Percentiles rank a stretch among this genome's conserved stretches.
Conservation (phyloP, 2,113 vertebrate species). For the Pampusana beccarii region DNA sequence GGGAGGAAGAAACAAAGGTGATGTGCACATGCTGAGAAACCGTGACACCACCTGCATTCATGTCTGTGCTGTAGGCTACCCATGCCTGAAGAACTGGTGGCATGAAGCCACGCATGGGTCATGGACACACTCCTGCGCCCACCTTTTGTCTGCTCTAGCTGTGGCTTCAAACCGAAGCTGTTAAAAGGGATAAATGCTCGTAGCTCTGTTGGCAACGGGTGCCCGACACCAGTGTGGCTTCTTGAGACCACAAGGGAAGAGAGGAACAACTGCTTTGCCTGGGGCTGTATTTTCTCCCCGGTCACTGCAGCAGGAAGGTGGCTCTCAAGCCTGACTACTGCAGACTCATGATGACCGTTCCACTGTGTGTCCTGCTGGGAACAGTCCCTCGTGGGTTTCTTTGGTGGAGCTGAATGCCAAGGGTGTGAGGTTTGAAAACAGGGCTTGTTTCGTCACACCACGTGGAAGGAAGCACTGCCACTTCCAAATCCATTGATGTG, state of each 20-base stretch:
- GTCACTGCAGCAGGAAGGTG: neutral
- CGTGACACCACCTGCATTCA: neutral
- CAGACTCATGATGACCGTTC: neutral
- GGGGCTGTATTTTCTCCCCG: neutral
- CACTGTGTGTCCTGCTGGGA: neutral
- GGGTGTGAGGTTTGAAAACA: neutral
- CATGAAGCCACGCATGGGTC: fast-evolving
- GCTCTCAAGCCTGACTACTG: neutral
- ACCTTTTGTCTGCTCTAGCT: neutral
- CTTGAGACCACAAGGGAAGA: neutral
- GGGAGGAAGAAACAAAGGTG: neutral
- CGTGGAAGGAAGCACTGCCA: neutral
- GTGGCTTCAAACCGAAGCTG: neutral
- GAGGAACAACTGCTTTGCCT: neutral
- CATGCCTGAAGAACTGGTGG: neutral
- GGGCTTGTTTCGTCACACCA: neutral
- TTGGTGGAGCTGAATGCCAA: neutral
- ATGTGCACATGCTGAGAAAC: neutral
- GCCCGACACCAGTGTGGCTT: fast-evolving
- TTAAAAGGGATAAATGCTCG: neutral
- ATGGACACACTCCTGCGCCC: neutral
- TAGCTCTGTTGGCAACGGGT: neutral
- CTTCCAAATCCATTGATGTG: neutral
- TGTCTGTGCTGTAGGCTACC: fast-evolving
- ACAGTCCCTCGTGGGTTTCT: neutral